These are phyloP conservation scores for Cyrtodaria siliqua DNA, from an alignment of 2,888 invertebrate genomes.

Conservation along the genomic window DNA sequence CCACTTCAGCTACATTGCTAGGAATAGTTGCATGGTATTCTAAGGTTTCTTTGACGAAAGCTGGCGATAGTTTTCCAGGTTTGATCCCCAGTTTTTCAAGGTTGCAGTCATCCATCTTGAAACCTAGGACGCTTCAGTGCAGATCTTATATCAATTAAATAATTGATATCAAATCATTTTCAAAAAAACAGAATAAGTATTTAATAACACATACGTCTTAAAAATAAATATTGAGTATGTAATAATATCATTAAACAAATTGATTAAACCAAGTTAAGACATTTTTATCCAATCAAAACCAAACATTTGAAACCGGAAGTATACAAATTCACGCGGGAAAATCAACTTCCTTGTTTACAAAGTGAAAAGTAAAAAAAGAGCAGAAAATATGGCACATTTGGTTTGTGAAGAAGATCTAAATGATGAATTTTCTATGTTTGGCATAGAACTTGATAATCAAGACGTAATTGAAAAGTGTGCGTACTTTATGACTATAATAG, in stretches of 20 bases:
- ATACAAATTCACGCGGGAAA: slow-evolving; percentile 35
- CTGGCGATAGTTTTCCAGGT: slow-evolving; percentile 83
- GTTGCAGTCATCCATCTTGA: slow-evolving; percentile 85
- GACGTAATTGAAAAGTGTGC: slow-evolving; percentile 74
- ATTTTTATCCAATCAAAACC: not conserved
- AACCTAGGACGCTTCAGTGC: slow-evolving; percentile 80
- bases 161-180: no score
- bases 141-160: slow-evolving; percentile 18
- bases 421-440: slow-evolving; percentile 80
- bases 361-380: slow-evolving; percentile 24
- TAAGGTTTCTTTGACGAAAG: slow-evolving; percentile 78
- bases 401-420: slow-evolving; percentile 74
- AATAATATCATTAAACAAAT: no score
- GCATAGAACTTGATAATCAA: slow-evolving; percentile 67
- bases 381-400: slow-evolving; percentile 58
- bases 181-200: no score
- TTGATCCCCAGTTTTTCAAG: slow-evolving; percentile 83
- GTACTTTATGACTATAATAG: no score
- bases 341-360: slow-evolving; percentile 57
- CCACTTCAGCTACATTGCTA: slow-evolving; percentile 79
- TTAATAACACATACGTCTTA: no score
- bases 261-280: not conserved
- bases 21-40: slow-evolving; percentile 83
- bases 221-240: no score
- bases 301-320: no score